Evolutionary conservation across 2,113 vertebrate genomes (phyloP), one percentile per base, ranked within the genome.

Genomic region (Phycodurus eques): DNA sequence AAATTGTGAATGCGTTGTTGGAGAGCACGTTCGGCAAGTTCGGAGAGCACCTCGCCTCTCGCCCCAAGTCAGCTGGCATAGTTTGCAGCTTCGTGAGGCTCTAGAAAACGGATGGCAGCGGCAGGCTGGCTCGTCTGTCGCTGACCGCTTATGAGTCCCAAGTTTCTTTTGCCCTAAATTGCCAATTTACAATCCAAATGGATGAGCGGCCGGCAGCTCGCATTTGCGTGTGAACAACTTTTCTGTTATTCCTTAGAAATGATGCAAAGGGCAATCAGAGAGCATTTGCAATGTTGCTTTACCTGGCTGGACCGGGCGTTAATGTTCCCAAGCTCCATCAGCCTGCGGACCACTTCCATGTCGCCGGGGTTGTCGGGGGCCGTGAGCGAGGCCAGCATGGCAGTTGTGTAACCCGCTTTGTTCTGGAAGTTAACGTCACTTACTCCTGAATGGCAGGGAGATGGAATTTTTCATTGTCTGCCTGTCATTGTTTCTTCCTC

Each of bases 361-460:
- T 96, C 96, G 71, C 92, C 93, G 0, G 88, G 88, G 0, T 92
- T 93, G 57, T 97, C 95, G 0, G 96, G 93, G 0, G 92, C 86
- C 0, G 94, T 94, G 75, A 99, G 88, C 0, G 95, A 94, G 2
- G 95, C 96, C 80, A 99, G 91, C 97, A 97, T 99, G 81, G 96
- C 93, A 0, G 95, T 92, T 0, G 97, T 98, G 84, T 96, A 98
- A 15, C 98, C 97, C 0, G 95, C 95, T 0, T 92, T 94, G 89
- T 99, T 99, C 90, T 95, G 95, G 77, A 92, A 85, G 85, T 96
- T 91, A 72, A 95, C 91, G 0, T 93, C 79, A 75, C 84, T 89
- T 76, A 87, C 85, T 31, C 90, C 93, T 94, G 79, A 20, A 19
- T n/a, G n/a, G 19, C 33, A 56, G 13, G 68, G 15, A 14, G 19